Evolutionary conservation across 2,113 vertebrate species (phyloP), one percentile per base, ranked within the genome.

Genomic region (Ranitomeya variabilis): DNA sequence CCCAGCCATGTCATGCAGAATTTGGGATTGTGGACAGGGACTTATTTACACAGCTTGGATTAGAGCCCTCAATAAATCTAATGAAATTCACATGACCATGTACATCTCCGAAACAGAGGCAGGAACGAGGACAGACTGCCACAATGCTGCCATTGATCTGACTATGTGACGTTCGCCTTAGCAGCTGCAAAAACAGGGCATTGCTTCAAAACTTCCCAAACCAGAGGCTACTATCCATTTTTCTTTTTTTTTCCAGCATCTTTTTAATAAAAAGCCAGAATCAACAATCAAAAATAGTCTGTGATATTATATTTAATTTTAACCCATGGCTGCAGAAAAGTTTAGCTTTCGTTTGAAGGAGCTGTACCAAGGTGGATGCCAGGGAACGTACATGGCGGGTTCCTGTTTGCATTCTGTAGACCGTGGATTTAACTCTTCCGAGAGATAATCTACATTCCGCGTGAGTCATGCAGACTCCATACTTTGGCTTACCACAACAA

Each of bases 121-220:
- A 91, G 90, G 90, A 95, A 92, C 90, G 71, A 91, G 89, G 90
- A 90, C 89, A 91, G 92, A 88, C 89, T 89, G 92, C 89, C 91
- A 93, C 90, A 93, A 90, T 91, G 92, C 90, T 45, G 88, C 91
- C 91, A 94, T 89, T 93, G 91, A 93, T 93, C 91, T 90, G 90
- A 55, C 31, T 92, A 89, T 93, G 94, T 92, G 87, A 93, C 93
- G 91, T 92, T 92, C 93, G 92, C 91, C 92, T 90, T 91, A 92
- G 91, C 93, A 95, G 94, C 94, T 95, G 93, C 94, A 92, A 93
- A 93, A 95, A 94, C 93, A 94, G 90, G 89, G 84, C 80, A 91
- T 92, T 90, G 91, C 91, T 93, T 94, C 92, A 93, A 94, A 94
- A 37, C 91, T 89, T 89, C 91, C 79, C 45, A 90, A 83, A 93